These are phyloP conservation scores for Drosophila paranaensis DNA, from an alignment of 2,888 invertebrate species.

Conservation along the genomic window DNA sequence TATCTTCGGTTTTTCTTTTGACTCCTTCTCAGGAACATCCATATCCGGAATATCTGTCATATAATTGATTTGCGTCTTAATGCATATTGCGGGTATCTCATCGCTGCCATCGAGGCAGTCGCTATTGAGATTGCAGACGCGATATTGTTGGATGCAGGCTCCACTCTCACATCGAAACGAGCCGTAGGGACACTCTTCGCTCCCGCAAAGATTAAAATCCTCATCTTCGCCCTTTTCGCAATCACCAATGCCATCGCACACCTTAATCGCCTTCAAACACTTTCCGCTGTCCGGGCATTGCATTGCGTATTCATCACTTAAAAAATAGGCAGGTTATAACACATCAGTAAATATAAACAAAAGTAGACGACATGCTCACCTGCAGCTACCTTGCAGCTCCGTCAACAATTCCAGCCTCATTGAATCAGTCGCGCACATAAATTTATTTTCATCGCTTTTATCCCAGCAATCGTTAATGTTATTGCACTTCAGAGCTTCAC, in stretches of 20 bases:
- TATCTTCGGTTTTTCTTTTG: not conserved
- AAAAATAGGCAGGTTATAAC: not conserved
- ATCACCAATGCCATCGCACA: slow-evolving; percentile 68
- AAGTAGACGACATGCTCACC: slow-evolving; percentile 18
- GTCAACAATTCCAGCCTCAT: accelerated
- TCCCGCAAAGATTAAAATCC: slow-evolving; percentile 58
- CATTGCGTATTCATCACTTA: not conserved
- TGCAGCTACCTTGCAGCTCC: slow-evolving; percentile 12
- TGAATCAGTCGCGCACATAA: slow-evolving; percentile 6
- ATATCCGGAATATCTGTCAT: no score
- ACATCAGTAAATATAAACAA: not conserved
- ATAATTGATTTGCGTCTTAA: accelerated
- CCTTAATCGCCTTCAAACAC: slow-evolving; percentile 37
- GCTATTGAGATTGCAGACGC: slow-evolving; percentile 25
- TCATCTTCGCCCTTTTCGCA: slow-evolving; percentile 74
- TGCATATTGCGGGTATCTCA: slow-evolving; percentile 27
- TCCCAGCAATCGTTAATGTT: slow-evolving; percentile 15
- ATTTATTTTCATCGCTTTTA: slow-evolving; percentile 39
- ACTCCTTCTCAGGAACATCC: accelerated
- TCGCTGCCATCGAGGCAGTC: slow-evolving; percentile 53
- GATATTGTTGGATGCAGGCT: slow-evolving; percentile 35
- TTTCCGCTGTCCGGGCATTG: slow-evolving; percentile 5
- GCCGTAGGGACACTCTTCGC: slow-evolving; percentile 62
- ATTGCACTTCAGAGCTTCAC: slow-evolving; percentile 7
- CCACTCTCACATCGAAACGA: slow-evolving; percentile 69